A percentile compares a stretch with the other conserved stretches of the same genome.
These are phyloP conservation scores for Tachina grossa DNA, from an alignment of 2,888 invertebrate species.

Conservation along the genomic window DNA sequence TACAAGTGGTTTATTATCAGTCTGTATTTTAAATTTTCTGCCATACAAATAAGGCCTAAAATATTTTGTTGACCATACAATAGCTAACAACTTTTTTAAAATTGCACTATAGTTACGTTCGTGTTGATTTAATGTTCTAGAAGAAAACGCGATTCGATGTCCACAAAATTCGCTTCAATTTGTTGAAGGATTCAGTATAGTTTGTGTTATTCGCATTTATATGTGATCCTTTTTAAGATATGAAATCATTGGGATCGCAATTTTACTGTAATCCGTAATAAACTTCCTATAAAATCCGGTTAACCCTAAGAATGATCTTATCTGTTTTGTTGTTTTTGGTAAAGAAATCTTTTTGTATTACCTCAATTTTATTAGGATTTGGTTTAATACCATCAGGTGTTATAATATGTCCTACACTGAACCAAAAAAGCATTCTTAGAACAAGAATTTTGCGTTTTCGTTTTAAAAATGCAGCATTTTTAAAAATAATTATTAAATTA, in stretches of 20 bases:
- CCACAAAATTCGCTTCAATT: slow-evolving; percentile 7
- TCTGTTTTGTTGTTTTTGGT: background rate
- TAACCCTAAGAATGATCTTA: background rate
- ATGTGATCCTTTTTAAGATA: background rate
- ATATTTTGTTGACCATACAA: background rate
- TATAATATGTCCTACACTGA: too few species aligned
- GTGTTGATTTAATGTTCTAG: background rate
- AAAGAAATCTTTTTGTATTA: background rate
- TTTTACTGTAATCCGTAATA: background rate
- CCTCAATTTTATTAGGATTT: background rate
- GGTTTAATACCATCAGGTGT: too few species aligned
- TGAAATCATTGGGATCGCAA: background rate
- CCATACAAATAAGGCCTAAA: background rate
- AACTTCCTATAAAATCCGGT: background rate
- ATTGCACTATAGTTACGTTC: too few species aligned
- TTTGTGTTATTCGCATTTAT: background rate
- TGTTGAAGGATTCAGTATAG: slow-evolving; percentile 4
- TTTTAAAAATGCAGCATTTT: too few species aligned
- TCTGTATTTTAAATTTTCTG: background rate
- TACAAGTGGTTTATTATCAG: too few species aligned
- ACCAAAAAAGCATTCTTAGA: too few species aligned
- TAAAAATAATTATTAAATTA: too few species aligned
- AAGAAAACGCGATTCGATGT: background rate
- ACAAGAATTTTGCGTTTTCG: too few species aligned
- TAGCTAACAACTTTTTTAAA: background rate